These are phyloP conservation scores for Pachymerium ferrugineum DNA, from an alignment of 2,888 invertebrate species.

Conservation along the genomic window DNA sequence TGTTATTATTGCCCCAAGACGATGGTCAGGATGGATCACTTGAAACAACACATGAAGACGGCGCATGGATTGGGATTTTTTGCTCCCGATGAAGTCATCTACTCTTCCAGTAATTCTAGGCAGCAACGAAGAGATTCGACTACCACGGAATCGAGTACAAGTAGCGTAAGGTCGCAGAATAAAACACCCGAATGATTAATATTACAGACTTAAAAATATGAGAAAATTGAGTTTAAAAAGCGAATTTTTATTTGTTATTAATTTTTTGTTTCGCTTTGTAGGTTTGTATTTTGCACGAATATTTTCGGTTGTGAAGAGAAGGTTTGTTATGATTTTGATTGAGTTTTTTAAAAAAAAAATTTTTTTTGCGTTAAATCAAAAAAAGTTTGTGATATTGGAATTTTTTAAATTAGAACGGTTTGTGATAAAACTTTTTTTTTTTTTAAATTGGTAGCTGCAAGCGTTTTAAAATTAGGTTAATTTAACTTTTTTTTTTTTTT, in stretches of 20 bases:
- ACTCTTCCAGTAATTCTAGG: background rate
- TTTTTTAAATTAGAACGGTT: too few relatives aligned
- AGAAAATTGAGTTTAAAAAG: background rate
- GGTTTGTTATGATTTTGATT: background rate
- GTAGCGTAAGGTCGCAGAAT: background rate
- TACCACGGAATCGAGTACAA: background rate
- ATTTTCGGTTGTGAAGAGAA: background rate
- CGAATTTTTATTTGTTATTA: background rate
- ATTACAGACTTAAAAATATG: background rate
- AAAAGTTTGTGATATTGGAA: background rate
- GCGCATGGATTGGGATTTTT: slow-evolving; percentile 32
- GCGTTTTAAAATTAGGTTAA: background rate
- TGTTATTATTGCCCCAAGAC: slow-evolving; percentile 35
- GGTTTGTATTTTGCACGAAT: background rate
- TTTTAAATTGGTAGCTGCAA: slow-evolving; percentile 1
- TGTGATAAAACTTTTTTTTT: slow-evolving; percentile 8
- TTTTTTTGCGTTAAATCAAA: too few relatives aligned
- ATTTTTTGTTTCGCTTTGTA: background rate
- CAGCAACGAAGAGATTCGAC: background rate
- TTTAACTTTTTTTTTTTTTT: background rate
- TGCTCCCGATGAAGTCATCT: background rate
- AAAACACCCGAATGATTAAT: background rate
- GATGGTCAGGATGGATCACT: slow-evolving; percentile 36
- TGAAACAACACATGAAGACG: slow-evolving; percentile 35
- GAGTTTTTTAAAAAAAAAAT: background rate